phyloP scores from a whole-genome alignment of 1,140 invertebrate species.

The Dreissena polymorpha region DNA sequence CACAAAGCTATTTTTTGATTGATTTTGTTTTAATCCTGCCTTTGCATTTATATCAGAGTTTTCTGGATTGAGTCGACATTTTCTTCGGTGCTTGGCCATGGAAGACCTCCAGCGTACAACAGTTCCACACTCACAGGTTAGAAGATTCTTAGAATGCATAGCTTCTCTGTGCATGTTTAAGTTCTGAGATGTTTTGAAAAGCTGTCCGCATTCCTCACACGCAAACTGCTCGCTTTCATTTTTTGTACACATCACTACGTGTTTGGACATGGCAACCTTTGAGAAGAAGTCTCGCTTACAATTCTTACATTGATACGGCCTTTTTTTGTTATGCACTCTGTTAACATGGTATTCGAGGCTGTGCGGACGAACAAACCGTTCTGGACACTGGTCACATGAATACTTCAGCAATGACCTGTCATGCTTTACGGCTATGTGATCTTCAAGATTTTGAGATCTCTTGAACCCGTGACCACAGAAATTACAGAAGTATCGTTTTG shows the following conservation, averaged over 20 bases:
- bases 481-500: conserved; percentile 24
- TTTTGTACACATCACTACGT: conserved; percentile 10
- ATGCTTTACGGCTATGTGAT: conserved; percentile 33
- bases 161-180: conserved; percentile 37
- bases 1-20: too few relatives aligned
- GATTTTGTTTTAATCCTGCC: too few relatives aligned
- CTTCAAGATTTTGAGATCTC: neutral
- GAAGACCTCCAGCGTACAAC: conserved; percentile 35
- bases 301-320: conserved; percentile 22
- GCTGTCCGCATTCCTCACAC: conserved; percentile 18
- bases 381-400: conserved; percentile 10
- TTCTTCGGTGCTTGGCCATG: conserved; percentile 36
- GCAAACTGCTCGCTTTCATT: conserved; percentile 4
- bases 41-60: too few relatives aligned
- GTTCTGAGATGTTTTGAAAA: conserved; percentile 13
- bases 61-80: neutral
- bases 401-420: conserved; percentile 5
- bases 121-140: conserved; percentile 28
- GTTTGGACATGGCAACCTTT: conserved; percentile 1
- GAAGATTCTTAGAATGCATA: conserved; percentile 12
- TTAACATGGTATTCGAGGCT: conserved; percentile 27
- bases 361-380: conserved; percentile 27
- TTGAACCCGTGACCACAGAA: conserved; percentile 18
- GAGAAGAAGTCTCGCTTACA: conserved; percentile 15
- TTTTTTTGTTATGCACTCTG: conserved; percentile 29